These are phyloP conservation scores for Carcharodon carcharias DNA, from an alignment of 2,797 vertebrate species.

Conservation along the genomic window DNA sequence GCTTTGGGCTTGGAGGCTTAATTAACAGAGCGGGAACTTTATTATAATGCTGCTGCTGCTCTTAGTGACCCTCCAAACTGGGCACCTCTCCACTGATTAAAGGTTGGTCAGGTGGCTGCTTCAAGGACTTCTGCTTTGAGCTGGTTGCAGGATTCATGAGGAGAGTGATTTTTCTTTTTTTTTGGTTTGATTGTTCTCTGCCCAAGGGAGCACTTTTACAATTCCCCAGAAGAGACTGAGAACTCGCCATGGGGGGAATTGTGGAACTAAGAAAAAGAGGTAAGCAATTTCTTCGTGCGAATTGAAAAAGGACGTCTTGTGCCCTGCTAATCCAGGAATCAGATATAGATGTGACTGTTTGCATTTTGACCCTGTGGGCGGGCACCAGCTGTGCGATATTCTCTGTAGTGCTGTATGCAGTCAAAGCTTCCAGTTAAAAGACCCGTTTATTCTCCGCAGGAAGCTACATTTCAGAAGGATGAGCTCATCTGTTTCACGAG, in stretches of 20 bases:
- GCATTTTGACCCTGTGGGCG: background rate
- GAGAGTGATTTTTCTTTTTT: background rate
- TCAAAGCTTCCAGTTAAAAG: background rate
- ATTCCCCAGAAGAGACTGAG: background rate
- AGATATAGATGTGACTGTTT: background rate
- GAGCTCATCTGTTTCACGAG: conserved; percentile 68
- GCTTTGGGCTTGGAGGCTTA: background rate
- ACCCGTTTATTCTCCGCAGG: conserved; percentile 49
- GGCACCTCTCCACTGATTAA: background rate
- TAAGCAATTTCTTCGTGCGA: background rate
- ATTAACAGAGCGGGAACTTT: background rate
- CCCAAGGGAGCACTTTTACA: background rate
- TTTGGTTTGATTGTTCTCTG: background rate
- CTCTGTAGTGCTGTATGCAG: background rate
- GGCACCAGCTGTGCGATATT: background rate
- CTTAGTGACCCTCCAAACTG: background rate
- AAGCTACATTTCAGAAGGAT: conserved; percentile 63
- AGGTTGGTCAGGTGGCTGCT: background rate
- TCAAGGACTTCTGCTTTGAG: background rate
- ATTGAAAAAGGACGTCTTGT: background rate
- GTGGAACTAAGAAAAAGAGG: background rate
- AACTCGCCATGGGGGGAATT: too few species aligned
- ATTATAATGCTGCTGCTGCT: background rate
- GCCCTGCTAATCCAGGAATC: background rate
- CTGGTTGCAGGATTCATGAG: background rate